Conservation (phyloP, 1,140 invertebrate species). For the Anastatus disparis region DNA sequence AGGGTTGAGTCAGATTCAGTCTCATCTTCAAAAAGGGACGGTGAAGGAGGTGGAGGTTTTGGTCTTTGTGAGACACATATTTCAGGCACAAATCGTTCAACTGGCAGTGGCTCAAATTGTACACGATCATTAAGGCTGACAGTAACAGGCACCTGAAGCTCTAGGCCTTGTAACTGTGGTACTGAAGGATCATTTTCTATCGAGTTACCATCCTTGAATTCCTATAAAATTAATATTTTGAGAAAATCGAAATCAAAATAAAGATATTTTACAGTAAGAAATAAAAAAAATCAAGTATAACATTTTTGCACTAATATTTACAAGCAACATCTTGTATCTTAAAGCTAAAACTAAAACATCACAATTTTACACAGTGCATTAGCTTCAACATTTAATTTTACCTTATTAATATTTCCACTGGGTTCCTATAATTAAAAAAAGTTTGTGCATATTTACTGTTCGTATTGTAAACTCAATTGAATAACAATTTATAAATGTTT, state of each 20-base stretch:
- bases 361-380: constrained; percentile 33
- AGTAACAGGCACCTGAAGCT: constrained; percentile 57
- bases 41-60: constrained; percentile 55
- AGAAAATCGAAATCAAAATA: neutral
- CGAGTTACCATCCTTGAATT: constrained; percentile 61
- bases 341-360: constrained; percentile 37
- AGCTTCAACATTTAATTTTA: constrained; percentile 38
- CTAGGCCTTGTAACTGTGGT: constrained; percentile 54
- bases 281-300: constrained; percentile 11
- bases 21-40: constrained; percentile 51
- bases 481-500: no score
- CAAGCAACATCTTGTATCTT: constrained; percentile 14
- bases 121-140: constrained; percentile 50
- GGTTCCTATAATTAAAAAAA: constrained; percentile 41
- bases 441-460: constrained; percentile 36
- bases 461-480: no score
- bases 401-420: constrained; percentile 39
- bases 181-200: constrained; percentile 52
- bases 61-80: constrained; percentile 44
- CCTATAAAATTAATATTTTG: constrained; percentile 49
- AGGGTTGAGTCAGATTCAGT: constrained; percentile 48
- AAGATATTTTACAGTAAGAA: neutral
- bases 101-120: constrained; percentile 59
- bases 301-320: constrained; percentile 31
- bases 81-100: constrained; percentile 57